Conservation (phyloP, 2,888 invertebrate species). For the Suillia variegata region DNA sequence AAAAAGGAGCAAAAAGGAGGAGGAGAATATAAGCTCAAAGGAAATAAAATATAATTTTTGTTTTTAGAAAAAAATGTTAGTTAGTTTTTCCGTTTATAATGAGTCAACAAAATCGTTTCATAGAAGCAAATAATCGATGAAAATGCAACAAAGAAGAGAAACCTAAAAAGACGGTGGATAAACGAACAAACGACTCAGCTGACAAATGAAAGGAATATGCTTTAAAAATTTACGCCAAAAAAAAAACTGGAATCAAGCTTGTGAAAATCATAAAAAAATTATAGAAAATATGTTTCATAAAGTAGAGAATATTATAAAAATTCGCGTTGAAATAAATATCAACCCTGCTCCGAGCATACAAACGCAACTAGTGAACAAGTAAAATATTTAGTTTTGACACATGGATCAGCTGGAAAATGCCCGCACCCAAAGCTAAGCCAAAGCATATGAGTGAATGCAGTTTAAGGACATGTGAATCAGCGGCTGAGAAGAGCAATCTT, state of each 20-base stretch:
- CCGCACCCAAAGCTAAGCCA: neutral
- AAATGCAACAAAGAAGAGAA: neutral
- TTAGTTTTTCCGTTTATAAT: constrained; percentile 6
- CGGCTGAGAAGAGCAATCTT: too few species aligned
- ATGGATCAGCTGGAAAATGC: neutral
- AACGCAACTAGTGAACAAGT: neutral
- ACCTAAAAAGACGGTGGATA: neutral
- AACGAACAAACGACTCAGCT: neutral
- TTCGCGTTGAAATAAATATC: too few species aligned
- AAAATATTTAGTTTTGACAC: neutral
- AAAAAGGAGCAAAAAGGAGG: neutral
- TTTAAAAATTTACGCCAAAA: too few species aligned
- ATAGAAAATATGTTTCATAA: neutral
- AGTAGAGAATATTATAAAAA: too few species aligned
- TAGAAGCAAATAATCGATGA: constrained; percentile 20
- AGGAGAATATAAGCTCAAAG: neutral
- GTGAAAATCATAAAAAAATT: neutral
- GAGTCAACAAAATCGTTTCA: constrained; percentile 11
- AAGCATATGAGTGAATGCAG: too few species aligned
- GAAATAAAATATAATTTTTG: too few species aligned
- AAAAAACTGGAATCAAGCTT: neutral
- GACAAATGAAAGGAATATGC: too few species aligned
- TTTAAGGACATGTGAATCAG: too few species aligned
- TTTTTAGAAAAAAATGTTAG: neutral
- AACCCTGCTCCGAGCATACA: too few species aligned